Evolutionary conservation across 2,113 vertebrate genomes (phyloP).

Genomic region (Anseranas semipalmata): DNA sequence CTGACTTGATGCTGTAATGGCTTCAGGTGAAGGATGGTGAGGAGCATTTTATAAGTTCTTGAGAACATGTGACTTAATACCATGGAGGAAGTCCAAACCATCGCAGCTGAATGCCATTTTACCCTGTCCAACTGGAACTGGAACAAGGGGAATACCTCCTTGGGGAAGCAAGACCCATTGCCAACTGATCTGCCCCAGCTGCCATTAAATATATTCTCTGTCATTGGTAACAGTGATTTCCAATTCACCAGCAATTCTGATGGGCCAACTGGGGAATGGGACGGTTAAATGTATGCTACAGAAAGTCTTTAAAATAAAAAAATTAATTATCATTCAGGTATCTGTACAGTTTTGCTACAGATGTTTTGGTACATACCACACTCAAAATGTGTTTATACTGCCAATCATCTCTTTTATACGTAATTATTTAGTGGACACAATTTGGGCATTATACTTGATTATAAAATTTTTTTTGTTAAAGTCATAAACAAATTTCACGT

Average conservation of each 20-base stretch:
- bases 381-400: accelerated
- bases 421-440: background rate
- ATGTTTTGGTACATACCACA: background rate
- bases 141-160: conserved; percentile 13
- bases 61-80: background rate
- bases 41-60: background rate
- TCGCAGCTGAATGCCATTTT: background rate
- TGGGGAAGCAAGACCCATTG: background rate
- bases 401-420: background rate
- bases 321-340: background rate
- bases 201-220: background rate
- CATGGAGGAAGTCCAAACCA: background rate
- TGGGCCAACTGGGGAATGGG: background rate
- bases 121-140: background rate
- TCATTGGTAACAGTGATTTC: background rate
- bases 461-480: background rate
- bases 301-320: background rate
- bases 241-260: background rate
- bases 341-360: background rate
- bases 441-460: background rate
- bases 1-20: background rate
- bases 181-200: background rate
- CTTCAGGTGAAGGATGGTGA: background rate
- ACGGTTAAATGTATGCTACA: background rate
- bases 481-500: background rate